A percentile compares a stretch with the other conserved stretches of the same genome.
Conservation (phyloP, 2,888 invertebrate genomes). For the Zygogramma bicolorata region DNA sequence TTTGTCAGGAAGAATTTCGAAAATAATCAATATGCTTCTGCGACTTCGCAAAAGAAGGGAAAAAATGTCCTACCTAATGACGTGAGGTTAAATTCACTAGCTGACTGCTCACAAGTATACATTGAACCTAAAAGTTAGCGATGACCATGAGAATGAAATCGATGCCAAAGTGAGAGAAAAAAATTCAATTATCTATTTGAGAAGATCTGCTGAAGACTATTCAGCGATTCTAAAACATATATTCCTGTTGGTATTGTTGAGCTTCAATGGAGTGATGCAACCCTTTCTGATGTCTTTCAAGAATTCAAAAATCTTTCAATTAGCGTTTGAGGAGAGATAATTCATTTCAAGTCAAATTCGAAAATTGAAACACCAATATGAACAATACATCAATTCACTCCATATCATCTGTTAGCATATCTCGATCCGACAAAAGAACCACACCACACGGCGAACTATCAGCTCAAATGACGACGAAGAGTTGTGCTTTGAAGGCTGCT, state of each 20-base stretch:
- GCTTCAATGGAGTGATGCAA: neutral
- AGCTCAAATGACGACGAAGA: no score
- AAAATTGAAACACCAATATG: conserved; percentile 26
- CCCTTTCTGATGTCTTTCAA: conserved; percentile 8
- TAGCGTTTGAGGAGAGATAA: conserved; percentile 13
- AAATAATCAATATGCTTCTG: conserved; percentile 1
- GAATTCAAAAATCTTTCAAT: conserved; percentile 12
- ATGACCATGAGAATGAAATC: neutral
- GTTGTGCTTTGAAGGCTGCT: no score
- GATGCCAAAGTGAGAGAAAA: neutral
- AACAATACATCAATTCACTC: conserved; percentile 24
- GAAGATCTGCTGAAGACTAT: neutral
- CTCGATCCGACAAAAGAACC: no score
- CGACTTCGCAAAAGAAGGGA: neutral
- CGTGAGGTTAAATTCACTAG: neutral
- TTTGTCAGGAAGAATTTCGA: neutral
- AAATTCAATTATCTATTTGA: conserved; percentile 9
- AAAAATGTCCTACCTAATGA: neutral
- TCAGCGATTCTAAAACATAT: neutral
- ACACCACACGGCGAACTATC: no score
- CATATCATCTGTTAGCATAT: conserved; percentile 29
- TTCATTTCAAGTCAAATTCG: conserved; percentile 15
- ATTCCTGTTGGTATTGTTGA: neutral
- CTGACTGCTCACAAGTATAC: neutral
- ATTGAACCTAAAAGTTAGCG: neutral